Base-by-base conservation (phyloP, 2,113 vertebrate species). In the Nyctibius bracteatus region DNA sequence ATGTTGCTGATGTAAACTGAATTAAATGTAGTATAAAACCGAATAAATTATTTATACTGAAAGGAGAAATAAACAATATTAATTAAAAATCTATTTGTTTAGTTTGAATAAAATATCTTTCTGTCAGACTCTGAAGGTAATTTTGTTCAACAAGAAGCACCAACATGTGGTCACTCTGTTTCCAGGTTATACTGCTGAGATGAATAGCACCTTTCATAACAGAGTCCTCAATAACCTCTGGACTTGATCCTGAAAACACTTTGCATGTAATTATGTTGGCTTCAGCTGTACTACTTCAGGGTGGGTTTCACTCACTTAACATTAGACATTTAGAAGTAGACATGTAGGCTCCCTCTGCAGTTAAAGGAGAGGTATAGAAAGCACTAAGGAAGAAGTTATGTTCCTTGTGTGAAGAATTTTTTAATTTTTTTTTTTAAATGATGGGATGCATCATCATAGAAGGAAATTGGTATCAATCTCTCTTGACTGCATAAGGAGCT, bases 1-100 rank as follows among this genome's bases (percentile, higher is more conserved):
- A 98, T 94, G 72, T 14, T 98, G 95, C 96, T 97, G 95, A 97
- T 96, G 90, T 85, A 93, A 96, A 98, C 95, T 43, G 72, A 97
- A 96, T 96, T 95, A 96, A 96, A 89, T 81, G 88, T 87, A 95
- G 96, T 82, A 77, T 92, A 94, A 95, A 96, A 86, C 43, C 4
- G 21, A 88, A 95, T 86, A 96, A 97, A 95, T 82, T 6, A 92
- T 95, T 97, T 94, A 52, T 55, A 59, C 22, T 85, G 55, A 58
- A 91, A 93, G 66, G 35, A 94, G 94, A 90, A 94, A 94, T 95
- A 96, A 94, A 97, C 65, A 95, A 97, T 91, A 95, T 68, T 87
- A 92, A 94, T 89, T 96, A 94, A 93, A 81, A 95, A 93, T 84
- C 46, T 66, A 71, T 58, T 88, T 88, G 12, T 70, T 93, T 57